Conservation (phyloP, 2,113 vertebrate genomes). For the Cochlearius cochlearius region DNA sequence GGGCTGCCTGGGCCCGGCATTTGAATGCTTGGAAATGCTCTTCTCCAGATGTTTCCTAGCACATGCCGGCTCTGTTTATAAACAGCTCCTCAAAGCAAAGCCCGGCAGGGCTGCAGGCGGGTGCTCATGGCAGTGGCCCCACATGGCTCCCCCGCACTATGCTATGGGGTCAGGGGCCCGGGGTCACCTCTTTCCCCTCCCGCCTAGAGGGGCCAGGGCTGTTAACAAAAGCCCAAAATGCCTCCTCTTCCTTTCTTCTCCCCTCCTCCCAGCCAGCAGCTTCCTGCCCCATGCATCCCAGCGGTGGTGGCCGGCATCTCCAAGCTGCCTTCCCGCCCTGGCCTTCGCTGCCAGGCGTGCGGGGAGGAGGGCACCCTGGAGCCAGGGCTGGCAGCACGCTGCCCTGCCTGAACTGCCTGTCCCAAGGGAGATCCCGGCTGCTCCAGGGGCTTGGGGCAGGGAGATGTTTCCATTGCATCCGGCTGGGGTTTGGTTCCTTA, state of each 20-base stretch:
- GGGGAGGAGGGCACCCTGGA: not conserved
- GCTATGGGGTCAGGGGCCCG: not conserved
- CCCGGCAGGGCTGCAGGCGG: not conserved
- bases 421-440: not conserved
- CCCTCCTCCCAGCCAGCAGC: not conserved
- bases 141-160: not conserved
- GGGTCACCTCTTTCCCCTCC: not conserved
- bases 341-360: fast-evolving
- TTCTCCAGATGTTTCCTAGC: conserved; percentile 67
- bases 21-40: conserved; percentile 67
- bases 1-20: not conserved
- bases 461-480: not conserved
- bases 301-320: not conserved
- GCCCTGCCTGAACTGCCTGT: not conserved
- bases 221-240: conserved; percentile 14
- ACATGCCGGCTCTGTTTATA: conserved; percentile 49
- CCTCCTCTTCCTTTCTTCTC: conserved; percentile 29
- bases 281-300: not conserved
- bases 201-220: not conserved
- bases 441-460: not conserved
- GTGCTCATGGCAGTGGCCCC: fast-evolving
- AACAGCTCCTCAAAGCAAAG: conserved; percentile 42
- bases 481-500: not conserved
- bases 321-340: not conserved
- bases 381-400: not conserved